Evolutionary conservation across 2,888 invertebrate genomes (phyloP).

Genomic region (Andrena minutula): DNA sequence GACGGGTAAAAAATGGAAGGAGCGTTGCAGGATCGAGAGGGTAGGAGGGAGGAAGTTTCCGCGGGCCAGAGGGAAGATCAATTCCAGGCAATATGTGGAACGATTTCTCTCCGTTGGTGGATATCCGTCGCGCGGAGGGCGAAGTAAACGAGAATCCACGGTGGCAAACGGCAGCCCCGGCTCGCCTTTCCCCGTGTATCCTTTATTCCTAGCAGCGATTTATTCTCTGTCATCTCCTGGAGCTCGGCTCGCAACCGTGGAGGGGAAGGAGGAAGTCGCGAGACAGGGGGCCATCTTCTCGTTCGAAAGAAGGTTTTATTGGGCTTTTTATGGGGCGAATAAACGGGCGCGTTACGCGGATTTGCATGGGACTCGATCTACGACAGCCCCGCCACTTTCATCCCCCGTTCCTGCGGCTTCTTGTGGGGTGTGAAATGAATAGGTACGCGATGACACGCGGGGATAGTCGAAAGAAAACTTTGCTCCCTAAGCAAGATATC

Average conservation of each 20-base stretch:
- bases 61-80: constrained; percentile 70
- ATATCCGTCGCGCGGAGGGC: constrained; percentile 64
- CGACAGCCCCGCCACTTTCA: constrained; percentile 74
- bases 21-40: constrained; percentile 5
- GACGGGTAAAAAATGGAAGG: constrained; percentile 2
- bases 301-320: constrained; percentile 76
- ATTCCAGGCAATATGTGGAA: constrained; percentile 80
- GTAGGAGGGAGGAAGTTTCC: constrained; percentile 39
- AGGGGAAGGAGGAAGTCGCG: constrained; percentile 29
- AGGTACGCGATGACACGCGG: neutral
- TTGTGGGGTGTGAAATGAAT: constrained; percentile 23
- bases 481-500: neutral
- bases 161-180: constrained; percentile 41
- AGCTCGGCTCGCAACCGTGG: constrained; percentile 37
- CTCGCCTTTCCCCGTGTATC: constrained; percentile 67
- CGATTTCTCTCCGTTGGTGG: constrained; percentile 77
- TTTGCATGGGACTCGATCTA: constrained; percentile 79
- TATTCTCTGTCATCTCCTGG: constrained; percentile 80
- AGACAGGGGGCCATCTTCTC: constrained; percentile 60
- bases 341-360: constrained; percentile 80
- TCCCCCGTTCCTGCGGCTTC: constrained; percentile 5
- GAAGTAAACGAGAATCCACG: constrained; percentile 65
- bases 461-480: neutral
- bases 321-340: constrained; percentile 80
- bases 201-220: constrained; percentile 77